phyloP scores from a whole-genome alignment of 2,113 vertebrate genomes.

The Charina bottae region DNA sequence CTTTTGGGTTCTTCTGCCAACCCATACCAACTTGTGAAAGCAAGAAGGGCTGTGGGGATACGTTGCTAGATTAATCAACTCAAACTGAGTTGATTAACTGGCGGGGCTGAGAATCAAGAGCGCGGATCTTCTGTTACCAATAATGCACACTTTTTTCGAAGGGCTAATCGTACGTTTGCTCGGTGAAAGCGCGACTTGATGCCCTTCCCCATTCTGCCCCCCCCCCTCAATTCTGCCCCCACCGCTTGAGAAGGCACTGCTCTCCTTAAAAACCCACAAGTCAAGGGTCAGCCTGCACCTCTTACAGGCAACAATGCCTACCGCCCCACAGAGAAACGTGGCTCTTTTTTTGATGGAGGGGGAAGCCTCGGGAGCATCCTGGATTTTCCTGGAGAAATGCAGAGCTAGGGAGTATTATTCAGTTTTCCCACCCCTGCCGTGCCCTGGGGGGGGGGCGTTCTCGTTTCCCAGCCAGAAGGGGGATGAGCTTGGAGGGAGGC shows the following conservation, averaged over 20 bases:
- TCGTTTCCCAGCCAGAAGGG: constrained; percentile 44
- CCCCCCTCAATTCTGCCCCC: neutral
- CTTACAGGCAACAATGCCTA: too few relatives aligned
- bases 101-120: neutral
- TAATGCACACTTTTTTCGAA: neutral
- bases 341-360: neutral
- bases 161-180: neutral
- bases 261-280: neutral
- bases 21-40: neutral
- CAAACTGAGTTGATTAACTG: neutral
- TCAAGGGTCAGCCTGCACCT: neutral
- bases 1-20: neutral
- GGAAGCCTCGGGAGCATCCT: neutral
- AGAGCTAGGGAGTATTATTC: constrained; percentile 34
- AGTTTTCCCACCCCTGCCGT: neutral
- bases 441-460: constrained; percentile 22
- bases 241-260: neutral
- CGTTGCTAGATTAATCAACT: neutral
- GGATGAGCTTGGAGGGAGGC: constrained; percentile 43
- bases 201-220: neutral
- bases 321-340: too few relatives aligned
- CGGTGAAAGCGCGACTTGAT: rapidly evolving
- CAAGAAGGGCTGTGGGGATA: neutral
- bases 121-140: neutral
- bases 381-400: neutral